phyloP scores from a whole-genome alignment of 2,797 vertebrate genomes.

The Percopsis omiscomaycus region DNA sequence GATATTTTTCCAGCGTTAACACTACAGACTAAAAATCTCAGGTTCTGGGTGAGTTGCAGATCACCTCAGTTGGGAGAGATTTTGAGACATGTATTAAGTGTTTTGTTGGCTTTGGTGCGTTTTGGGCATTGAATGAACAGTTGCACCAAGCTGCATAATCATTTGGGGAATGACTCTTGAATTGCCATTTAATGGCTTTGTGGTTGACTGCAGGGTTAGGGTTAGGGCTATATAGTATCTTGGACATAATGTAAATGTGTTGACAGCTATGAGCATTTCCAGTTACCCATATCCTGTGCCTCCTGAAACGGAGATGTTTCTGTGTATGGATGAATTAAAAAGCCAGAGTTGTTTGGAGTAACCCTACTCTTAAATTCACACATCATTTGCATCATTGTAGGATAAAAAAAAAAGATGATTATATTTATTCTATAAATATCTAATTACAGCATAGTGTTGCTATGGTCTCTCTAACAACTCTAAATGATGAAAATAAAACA shows the following conservation, averaged over 20 bases:
- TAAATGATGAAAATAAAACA: too few species aligned
- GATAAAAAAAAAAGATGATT: constrained; percentile 5
- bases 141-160: neutral
- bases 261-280: constrained; percentile 74
- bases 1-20: too few species aligned
- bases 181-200: constrained; percentile 46
- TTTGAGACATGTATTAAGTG: too few species aligned
- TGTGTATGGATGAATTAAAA: constrained; percentile 55
- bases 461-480: too few species aligned
- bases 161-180: constrained; percentile 31
- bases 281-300: constrained; percentile 66
- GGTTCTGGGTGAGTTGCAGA: too few species aligned
- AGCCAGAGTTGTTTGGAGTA: constrained; percentile 14
- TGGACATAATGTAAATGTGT: constrained; percentile 29
- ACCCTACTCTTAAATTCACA: constrained; percentile 32
- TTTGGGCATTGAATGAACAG: too few species aligned
- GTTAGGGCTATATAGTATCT: constrained; percentile 28
- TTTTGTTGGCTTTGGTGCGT: too few species aligned
- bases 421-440: too few species aligned
- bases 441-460: too few species aligned
- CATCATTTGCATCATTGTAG: constrained; percentile 12
- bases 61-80: too few species aligned
- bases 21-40: too few species aligned
- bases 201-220: constrained; percentile 43
- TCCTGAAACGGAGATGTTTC: constrained; percentile 50